Conservation (phyloP, 1,140 invertebrate genomes). For the Stegodyphus dumicola region DNA sequence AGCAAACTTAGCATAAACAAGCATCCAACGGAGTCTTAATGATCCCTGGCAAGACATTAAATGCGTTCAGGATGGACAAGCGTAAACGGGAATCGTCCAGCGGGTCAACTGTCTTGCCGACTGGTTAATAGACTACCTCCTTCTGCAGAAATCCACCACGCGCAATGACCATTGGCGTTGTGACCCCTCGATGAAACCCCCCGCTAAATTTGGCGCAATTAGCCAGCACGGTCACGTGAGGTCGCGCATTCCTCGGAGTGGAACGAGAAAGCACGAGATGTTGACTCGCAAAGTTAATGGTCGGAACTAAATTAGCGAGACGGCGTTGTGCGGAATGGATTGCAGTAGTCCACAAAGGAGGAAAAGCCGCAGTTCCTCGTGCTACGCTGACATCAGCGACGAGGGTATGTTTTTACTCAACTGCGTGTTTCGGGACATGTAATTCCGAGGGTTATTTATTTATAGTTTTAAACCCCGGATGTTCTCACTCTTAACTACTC, state of each 20-base stretch:
- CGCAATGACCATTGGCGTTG: background rate
- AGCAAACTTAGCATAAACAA: background rate
- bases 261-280: background rate
- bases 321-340: background rate
- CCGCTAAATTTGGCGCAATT: conserved; percentile 43
- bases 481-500: no score
- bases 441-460: no score
- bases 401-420: no score
- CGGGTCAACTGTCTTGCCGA: conserved; percentile 5
- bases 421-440: no score
- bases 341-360: no score
- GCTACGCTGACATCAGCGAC: no score
- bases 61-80: background rate
- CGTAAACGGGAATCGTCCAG: background rate
- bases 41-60: conserved; percentile 20
- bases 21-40: background rate
- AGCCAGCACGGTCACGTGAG: conserved; percentile 16
- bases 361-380: no score
- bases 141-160: background rate
- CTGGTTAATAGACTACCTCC: background rate
- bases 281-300: conserved; percentile 10
- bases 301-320: conserved; percentile 18
- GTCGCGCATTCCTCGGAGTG: background rate
- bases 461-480: no score
- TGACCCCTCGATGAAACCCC: conserved; percentile 16